Evolutionary conservation across 2,113 vertebrate genomes (phyloP), one percentile per base, ranked within the genome.

Genomic region (Ascaphus truei): DNA sequence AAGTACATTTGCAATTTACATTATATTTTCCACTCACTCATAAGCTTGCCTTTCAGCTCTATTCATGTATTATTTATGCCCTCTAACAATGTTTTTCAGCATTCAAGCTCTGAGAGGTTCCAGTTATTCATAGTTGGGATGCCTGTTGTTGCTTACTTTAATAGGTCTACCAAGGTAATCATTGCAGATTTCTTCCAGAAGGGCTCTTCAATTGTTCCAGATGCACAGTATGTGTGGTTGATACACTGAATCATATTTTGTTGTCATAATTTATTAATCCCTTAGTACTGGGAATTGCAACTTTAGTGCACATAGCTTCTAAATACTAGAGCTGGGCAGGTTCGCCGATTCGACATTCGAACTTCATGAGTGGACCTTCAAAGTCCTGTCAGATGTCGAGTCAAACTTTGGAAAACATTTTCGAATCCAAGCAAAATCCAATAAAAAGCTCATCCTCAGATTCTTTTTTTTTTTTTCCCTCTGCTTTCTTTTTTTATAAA

Each of bases 21-120:
- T 55, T 43, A 30, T 66, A 41, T 56, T 55, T 56, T 43, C 50
- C 51, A 5, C 34, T 43, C 23, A 22, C 16, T 15, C 2, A 6
- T 52, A 47, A 62, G 39, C 15, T 61, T 62, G 1, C 47, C 31
- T 30, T n/a, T n/a, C 31, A 20, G 22, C 51, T 53, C 29, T 41
- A 27, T 61, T 75, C 69, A 76, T 39, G 30, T 71, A 73, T 73
- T 78, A 75, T 75, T 78, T 77, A 80, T 67, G 75, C 25, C 59
- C 68, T 73, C 80, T 64, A 74, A 64, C 62, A 64, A 66, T 50
- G 52, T 63, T 72, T 57, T 75, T 78, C 76, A 72, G 53, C 72
- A 72, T 61, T 53, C 63, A 52, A 62, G 56, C 45, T 73, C 73
- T 59, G 50, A 36, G 66, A 76, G 72, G 45, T n/a, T 69, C 72